Evolutionary conservation across 2,113 vertebrate genomes (phyloP), one percentile per base, ranked within the genome.

Genomic region (Erythrolamprus reginae): DNA sequence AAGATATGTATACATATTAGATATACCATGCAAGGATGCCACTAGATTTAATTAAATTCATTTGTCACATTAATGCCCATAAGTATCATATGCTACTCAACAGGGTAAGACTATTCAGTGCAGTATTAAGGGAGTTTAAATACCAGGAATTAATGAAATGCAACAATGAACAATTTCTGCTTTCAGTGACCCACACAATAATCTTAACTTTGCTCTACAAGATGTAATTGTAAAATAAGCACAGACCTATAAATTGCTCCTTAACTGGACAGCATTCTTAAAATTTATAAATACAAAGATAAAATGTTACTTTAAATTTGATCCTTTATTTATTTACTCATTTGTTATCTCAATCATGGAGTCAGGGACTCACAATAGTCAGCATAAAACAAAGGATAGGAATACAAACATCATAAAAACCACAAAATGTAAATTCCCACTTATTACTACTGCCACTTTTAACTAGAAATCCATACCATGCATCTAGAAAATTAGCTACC

Each of bases 41-140:
- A 33, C 52, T 38, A 89, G 45, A 47, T 48, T 90, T 90, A 84
- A 90, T 90, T 86, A 85, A 90, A 90, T 85, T 58, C 86, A 77
- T 87, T 15, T 90, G 51, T 87, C 38, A 82, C 51, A 77, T 90
- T 90, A 70, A 19, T 56, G 47, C 19, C 51, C 38, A 42, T 55
- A 47, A 23, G 51, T 82, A 51, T 53, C 19, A 90, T 50, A 55
- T 77, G 19, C 38, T 89, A 19, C 13, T 82, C 88, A 53, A 77
- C 33, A 52, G 23, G 47, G 21, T 38, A 51, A 28, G 7, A 70
- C 21, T 58, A 53, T 52, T 86, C 28, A 19, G 6, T 52, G 50
- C 33, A 82, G 42, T 26, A n/a, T 33, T 52, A 86, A 38, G 28
- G 5, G 50, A 87, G 33, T 33, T 87, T 48, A 82, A 82, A 87